Percentiles rank a stretch among this genome's conserved stretches.
phyloP scores from a whole-genome alignment of 2,113 vertebrate species.

The Sorex fumeus region DNA sequence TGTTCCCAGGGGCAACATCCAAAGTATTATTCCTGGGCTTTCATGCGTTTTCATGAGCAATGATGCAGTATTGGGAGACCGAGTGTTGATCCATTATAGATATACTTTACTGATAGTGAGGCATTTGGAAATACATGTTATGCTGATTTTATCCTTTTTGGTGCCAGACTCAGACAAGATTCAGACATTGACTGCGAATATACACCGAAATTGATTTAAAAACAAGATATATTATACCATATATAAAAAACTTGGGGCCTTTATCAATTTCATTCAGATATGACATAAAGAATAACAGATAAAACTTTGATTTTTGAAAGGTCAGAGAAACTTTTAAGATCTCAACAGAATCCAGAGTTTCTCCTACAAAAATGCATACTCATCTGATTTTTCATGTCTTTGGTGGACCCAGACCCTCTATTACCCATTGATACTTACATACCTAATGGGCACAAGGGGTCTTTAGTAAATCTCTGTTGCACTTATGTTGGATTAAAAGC shows the following conservation, averaged over 20 bases:
- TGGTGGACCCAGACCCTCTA: neutral
- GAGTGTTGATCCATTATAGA: conserved; percentile 20
- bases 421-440: neutral
- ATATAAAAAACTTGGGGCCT: neutral
- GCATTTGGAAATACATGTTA: conserved; percentile 58
- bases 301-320: conserved; percentile 37
- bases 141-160: conserved; percentile 61
- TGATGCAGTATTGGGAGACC: neutral
- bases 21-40: conserved; percentile 56
- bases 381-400: neutral
- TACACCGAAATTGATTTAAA: conserved; percentile 62
- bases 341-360: neutral
- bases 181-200: conserved; percentile 33
- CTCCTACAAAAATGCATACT: neutral
- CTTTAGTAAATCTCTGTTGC: neutral
- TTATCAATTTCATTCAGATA: conserved; percentile 49
- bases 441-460: neutral
- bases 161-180: conserved; percentile 67
- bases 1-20: conserved; percentile 45
- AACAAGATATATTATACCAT: conserved; percentile 24
- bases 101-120: conserved; percentile 34
- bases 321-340: neutral
- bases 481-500: neutral
- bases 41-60: neutral
- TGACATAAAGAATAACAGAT: neutral